phyloP scores from a whole-genome alignment of 1,140 invertebrate species.

The Lerema accius region DNA sequence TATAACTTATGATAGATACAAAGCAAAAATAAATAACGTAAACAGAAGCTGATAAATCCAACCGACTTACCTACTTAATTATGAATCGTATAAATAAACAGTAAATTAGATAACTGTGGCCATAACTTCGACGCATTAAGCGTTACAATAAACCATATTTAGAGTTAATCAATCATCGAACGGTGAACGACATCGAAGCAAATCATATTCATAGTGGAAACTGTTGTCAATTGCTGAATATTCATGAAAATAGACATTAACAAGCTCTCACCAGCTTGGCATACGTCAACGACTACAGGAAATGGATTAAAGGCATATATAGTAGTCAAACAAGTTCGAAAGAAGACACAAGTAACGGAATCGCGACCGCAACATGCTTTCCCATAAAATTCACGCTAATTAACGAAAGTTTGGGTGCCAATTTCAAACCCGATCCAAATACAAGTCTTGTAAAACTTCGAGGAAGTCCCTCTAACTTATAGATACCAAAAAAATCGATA shows the following conservation, averaged over 20 bases:
- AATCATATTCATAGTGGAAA: slow-evolving; percentile 28
- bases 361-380: slow-evolving; percentile 57
- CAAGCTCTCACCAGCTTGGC: slow-evolving; percentile 23
- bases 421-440: slow-evolving; percentile 3
- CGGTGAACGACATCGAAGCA: not conserved
- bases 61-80: not conserved
- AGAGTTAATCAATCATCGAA: slow-evolving; percentile 6
- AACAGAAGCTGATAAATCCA: not conserved
- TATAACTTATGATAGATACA: too few relatives aligned
- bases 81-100: not conserved
- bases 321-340: slow-evolving; percentile 71
- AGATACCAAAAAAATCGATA: slow-evolving; percentile 48
- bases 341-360: slow-evolving; percentile 72
- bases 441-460: slow-evolving; percentile 1
- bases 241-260: slow-evolving; percentile 33
- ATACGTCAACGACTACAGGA: slow-evolving; percentile 33
- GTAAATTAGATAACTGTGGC: not conserved
- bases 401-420: slow-evolving; percentile 33
- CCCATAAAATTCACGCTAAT: slow-evolving; percentile 45
- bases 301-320: slow-evolving; percentile 45
- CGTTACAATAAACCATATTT: not conserved
- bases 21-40: not conserved
- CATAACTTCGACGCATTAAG: not conserved
- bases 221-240: slow-evolving; percentile 22
- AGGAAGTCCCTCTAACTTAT: slow-evolving; percentile 16